A percentile compares a stretch with the other conserved stretches of the same genome.
Conservation (phyloP, 2,113 vertebrate species). For the Chrysemys picta region DNA sequence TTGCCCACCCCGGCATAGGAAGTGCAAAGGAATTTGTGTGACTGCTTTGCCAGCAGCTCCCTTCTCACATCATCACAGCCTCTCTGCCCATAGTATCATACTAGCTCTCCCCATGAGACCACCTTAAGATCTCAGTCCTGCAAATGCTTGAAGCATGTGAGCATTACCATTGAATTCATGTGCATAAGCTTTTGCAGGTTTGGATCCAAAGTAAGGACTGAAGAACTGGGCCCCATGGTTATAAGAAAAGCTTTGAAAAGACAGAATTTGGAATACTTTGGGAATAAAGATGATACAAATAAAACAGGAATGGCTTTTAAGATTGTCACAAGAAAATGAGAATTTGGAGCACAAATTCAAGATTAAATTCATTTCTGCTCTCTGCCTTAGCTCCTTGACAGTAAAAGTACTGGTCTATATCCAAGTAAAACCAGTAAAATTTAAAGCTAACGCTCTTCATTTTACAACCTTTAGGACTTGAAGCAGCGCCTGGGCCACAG, state of each 20-base stretch:
- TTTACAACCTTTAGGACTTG: slow-evolving; percentile 84
- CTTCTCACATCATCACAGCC: background rate
- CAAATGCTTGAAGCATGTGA: background rate
- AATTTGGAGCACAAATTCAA: background rate
- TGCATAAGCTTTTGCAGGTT: background rate
- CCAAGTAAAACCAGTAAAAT: background rate
- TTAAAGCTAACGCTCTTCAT: background rate
- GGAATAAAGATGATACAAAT: background rate
- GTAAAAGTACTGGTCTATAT: background rate
- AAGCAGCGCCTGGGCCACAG: slow-evolving; percentile 94
- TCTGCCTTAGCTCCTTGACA: background rate
- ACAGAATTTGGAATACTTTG: background rate
- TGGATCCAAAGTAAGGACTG: background rate
- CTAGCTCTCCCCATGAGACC: background rate
- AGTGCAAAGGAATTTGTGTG: background rate
- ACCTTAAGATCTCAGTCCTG: background rate
- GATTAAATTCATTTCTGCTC: background rate
- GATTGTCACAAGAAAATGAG: background rate
- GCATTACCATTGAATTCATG: background rate
- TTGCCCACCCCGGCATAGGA: background rate
- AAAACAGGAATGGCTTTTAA: background rate
- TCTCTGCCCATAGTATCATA: background rate
- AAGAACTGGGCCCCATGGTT: background rate
- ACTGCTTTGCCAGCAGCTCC: background rate
- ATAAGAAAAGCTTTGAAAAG: background rate